Conservation (phyloP, 2,888 invertebrate genomes). For the Hirtodrosophila confusa region DNA sequence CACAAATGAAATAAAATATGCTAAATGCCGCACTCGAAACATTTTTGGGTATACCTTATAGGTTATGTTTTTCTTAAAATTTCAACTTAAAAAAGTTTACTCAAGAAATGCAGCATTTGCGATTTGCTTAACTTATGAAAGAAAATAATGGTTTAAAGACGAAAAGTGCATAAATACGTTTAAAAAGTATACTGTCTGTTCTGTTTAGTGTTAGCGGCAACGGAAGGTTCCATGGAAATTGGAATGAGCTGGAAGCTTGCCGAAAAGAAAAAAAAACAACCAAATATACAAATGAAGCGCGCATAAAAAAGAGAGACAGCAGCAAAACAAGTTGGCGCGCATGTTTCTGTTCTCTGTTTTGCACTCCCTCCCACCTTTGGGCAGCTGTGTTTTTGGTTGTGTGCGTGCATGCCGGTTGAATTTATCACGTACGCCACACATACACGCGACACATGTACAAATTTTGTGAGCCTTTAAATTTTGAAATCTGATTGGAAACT, state of each 20-base stretch:
- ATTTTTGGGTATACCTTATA: no score
- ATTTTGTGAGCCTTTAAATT: slow-evolving; percentile 25
- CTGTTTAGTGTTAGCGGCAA: slow-evolving; percentile 28
- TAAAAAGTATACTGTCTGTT: no score
- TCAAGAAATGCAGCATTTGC: no score
- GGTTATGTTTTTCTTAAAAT: no score
- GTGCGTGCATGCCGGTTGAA: slow-evolving; percentile 61
- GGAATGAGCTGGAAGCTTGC: slow-evolving; percentile 43
- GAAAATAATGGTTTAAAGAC: no score
- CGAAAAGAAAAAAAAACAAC: slow-evolving; percentile 13
- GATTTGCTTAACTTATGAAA: no score
- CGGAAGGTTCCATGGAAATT: slow-evolving; percentile 14
- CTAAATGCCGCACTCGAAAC: no score
- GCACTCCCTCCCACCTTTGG: slow-evolving; percentile 5
- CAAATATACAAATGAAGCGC: slow-evolving; percentile 11
- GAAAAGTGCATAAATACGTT: no score
- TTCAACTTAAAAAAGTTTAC: no score
- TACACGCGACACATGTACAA: neutral
- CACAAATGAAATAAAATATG: no score
- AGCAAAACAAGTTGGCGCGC: slow-evolving; percentile 58
- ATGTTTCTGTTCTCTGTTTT: slow-evolving; percentile 31
- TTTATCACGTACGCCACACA: slow-evolving; percentile 67
- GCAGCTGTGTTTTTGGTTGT: slow-evolving; percentile 19
- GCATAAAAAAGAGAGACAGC: slow-evolving; percentile 20
- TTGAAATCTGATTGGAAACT: slow-evolving; percentile 30